A percentile compares a stretch with the other conserved stretches of the same genome.
Evolutionary conservation across 2,797 vertebrate species (phyloP).

Genomic region (Pitangus sulphuratus): DNA sequence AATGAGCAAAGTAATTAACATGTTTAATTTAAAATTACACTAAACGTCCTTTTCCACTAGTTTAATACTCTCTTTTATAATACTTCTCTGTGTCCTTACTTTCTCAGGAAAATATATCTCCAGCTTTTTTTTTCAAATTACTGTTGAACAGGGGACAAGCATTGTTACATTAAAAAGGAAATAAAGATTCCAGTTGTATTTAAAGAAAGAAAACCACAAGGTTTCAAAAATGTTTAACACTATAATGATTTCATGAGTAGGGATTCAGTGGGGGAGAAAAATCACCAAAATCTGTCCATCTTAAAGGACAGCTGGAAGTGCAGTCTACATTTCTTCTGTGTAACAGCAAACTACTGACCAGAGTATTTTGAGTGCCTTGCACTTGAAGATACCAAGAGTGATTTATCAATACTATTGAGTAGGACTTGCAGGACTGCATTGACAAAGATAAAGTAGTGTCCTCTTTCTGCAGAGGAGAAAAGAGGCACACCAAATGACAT

Average conservation of each 20-base stretch:
- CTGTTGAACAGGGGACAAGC: neutral
- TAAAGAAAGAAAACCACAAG: neutral
- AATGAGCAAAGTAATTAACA: neutral
- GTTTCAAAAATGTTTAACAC: neutral
- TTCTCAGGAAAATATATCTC: neutral
- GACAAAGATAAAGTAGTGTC: neutral
- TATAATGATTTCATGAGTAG: neutral
- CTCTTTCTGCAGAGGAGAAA: neutral
- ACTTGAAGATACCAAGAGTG: neutral
- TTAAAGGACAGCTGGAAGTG: neutral
- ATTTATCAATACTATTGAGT: neutral
- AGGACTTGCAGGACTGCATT: neutral
- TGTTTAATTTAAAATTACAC: neutral
- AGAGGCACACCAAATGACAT: neutral
- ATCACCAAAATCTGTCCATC: neutral
- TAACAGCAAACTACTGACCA: neutral
- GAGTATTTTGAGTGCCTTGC: neutral
- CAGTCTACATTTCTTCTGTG: neutral
- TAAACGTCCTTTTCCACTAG: accelerated
- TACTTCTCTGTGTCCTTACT: neutral
- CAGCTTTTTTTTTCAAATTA: neutral
- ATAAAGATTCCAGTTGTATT: neutral
- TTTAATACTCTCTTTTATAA: neutral
- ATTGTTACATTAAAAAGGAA: neutral
- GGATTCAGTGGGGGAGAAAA: neutral